Base-by-base conservation (phyloP, 2,888 invertebrate species). In the Orthonychiurus folsomi region DNA sequence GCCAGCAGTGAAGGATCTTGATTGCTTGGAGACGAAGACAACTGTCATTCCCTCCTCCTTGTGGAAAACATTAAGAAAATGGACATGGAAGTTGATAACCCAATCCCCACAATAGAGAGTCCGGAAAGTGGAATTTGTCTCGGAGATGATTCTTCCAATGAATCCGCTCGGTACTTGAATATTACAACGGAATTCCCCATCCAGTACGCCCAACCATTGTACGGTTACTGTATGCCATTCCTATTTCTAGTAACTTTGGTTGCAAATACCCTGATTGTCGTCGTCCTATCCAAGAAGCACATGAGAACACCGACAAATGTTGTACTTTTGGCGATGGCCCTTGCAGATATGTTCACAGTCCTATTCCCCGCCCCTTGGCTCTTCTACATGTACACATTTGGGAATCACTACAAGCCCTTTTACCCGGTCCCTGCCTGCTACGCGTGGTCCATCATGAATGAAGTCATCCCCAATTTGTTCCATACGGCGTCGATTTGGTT, bases 401-500 rank as follows among this genome's bases (percentile, higher is more conserved):
- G 89, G 26, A 87, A 91, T 77, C 89, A 91, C 76, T 85, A 86
- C 78, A 88, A 89, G 75, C 88, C 87, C 5, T 78, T 88, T 73
- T 86, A 83, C 75, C 90, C 86, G 2, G 82, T 84, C 3, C 81
- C 83, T 67, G 86, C 87, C 65, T 93, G 93, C 75, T 86, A 88
- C 74, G 85, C 86, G 0, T 89, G 86, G 83, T 84, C 74, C 26
- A 75, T 74, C 67, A 78, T 77, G 75, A 73, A 72, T 50, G 74
- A 86, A 82, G 82, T 83, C 72, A 83, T 92, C 70, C 92, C 92
- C 24, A 87, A 88, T 24, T 84, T 92, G 79, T 93, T 93, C 77
- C 94, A 94, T 79, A 93, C 93, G 2, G 91, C 93, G 2, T 91
- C 92, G 72, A 92, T 93, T 66, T 94, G 93, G 93, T 79, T 94